Conservation (phyloP, 2,797 vertebrate genomes). For the Leptodactylus fallax region DNA sequence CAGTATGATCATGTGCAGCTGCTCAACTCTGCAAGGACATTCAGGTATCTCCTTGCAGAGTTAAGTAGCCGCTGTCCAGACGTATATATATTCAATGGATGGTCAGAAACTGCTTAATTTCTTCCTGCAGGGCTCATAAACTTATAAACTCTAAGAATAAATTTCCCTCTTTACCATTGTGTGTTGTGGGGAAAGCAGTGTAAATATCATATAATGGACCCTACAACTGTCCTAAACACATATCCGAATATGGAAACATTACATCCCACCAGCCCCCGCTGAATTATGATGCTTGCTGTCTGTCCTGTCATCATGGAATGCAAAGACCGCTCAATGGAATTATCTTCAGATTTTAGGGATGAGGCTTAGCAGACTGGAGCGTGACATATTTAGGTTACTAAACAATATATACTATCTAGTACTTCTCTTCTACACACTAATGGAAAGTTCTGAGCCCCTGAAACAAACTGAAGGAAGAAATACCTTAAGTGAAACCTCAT, state of each 20-base stretch:
- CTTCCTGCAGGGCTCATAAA: no score
- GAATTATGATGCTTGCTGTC: slow-evolving; percentile 31
- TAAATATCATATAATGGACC: not conserved
- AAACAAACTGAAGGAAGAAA: not conserved
- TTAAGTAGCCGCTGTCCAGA: no score
- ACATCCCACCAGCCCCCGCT: not conserved
- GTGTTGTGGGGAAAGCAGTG: not conserved
- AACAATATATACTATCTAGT: slow-evolving; percentile 20
- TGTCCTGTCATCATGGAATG: slow-evolving; percentile 35
- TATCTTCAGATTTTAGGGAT: slow-evolving; percentile 3
- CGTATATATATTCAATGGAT: no score
- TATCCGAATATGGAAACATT: slow-evolving; percentile 53
- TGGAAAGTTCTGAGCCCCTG: not conserved
- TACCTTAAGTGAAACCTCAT: not conserved
- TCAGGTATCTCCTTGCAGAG: no score
- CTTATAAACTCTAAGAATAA: no score
- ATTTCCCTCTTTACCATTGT: no score
- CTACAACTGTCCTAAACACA: slow-evolving; percentile 1
- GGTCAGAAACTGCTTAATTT: no score
- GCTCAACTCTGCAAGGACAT: no score
- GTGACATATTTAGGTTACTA: slow-evolving; percentile 14
- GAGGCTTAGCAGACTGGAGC: slow-evolving; percentile 36
- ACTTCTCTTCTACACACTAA: not conserved
- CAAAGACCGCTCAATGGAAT: slow-evolving; percentile 28
- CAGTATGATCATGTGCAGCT: no score